phyloP scores from a whole-genome alignment of 2,888 invertebrate genomes.

The Calephelis perditalis region DNA sequence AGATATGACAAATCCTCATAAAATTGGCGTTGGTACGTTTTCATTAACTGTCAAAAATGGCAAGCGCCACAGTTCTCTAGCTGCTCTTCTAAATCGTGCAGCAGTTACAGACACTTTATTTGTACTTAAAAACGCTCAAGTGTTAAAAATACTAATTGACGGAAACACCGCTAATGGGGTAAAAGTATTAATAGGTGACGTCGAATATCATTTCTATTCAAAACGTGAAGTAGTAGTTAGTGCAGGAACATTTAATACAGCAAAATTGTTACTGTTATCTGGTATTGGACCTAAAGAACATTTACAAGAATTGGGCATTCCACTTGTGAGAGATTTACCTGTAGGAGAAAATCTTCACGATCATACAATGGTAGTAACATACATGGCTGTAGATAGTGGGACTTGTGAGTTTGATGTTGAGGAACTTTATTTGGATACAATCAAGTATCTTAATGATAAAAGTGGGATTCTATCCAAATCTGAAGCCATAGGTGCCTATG shows the following conservation, averaged over 20 bases:
- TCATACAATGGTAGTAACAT: constrained; percentile 52
- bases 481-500: constrained; percentile 49
- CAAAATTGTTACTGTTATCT: constrained; percentile 55
- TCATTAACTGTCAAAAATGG: constrained; percentile 56
- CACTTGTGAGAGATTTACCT: constrained; percentile 46
- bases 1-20: constrained; percentile 57
- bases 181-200: constrained; percentile 33
- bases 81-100: constrained; percentile 47
- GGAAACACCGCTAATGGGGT: constrained; percentile 46
- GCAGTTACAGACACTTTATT: constrained; percentile 38
- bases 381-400: constrained; percentile 46
- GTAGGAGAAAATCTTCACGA: constrained; percentile 61
- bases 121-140: constrained; percentile 46
- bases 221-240: constrained; percentile 53
- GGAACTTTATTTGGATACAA: constrained; percentile 39
- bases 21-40: constrained; percentile 54
- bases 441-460: constrained; percentile 50
- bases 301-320: constrained; percentile 41
- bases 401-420: constrained; percentile 40
- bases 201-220: constrained; percentile 40
- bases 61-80: constrained; percentile 47
- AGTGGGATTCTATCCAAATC: constrained; percentile 43
- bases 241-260: constrained; percentile 57
- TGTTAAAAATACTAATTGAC: constrained; percentile 45
- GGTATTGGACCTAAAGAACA: constrained; percentile 54